These are phyloP conservation scores for Leucoraja ocellata DNA, from an alignment of 2,797 vertebrate genomes.

Conservation along the genomic window DNA sequence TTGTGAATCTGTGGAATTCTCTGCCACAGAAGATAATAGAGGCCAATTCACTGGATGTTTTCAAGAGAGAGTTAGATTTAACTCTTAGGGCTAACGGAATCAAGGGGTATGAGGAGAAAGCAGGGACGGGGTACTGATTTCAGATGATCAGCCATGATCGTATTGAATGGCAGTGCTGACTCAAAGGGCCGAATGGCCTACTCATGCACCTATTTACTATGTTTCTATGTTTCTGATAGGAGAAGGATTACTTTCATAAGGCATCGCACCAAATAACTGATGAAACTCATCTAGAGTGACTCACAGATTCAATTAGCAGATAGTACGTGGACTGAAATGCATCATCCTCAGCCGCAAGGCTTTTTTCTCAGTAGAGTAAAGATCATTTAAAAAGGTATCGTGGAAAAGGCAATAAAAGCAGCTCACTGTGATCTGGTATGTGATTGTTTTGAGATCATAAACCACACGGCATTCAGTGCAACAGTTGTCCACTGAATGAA, in stretches of 20 bases:
- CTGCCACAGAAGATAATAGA: no score
- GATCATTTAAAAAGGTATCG: neutral
- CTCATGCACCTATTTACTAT: no score
- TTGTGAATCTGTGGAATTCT: no score
- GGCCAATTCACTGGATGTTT: no score
- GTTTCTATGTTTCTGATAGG: neutral
- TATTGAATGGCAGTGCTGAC: no score
- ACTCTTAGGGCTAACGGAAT: no score
- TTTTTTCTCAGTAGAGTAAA: neutral
- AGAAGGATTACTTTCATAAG: neutral
- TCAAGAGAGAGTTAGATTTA: no score
- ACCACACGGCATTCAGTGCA: neutral
- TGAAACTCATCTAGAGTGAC: neutral
- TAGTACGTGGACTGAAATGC: neutral
- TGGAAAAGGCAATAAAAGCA: neutral
- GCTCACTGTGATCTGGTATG: neutral
- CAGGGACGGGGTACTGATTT: no score
- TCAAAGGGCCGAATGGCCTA: no score
- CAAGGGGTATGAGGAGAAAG: no score
- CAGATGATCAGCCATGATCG: no score
- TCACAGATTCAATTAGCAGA: constrained; percentile 4
- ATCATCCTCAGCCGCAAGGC: constrained; percentile 23
- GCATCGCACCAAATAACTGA: neutral
- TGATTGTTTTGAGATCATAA: neutral
- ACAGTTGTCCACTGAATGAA: neutral